Percentiles rank a stretch among this genome's conserved stretches.
Evolutionary conservation across 2,797 vertebrate genomes (phyloP).

Genomic region (Xyrichtys novacula): DNA sequence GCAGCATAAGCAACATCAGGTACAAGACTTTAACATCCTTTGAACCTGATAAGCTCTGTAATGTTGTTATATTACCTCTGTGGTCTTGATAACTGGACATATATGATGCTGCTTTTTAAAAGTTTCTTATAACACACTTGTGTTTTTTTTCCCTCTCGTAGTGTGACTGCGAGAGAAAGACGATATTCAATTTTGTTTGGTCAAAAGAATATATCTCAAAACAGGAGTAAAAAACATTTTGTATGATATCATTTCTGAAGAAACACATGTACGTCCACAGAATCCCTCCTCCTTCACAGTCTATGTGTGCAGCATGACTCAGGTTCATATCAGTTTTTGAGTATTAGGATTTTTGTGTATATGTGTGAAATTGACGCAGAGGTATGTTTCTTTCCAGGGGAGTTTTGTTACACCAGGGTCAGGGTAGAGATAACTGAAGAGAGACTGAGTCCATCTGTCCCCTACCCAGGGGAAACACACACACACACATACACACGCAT

Average conservation of each 20-base stretch:
- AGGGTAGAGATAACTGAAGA: slow-evolving; percentile 70
- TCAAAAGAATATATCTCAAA: neutral
- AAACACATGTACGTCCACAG: slow-evolving; percentile 1
- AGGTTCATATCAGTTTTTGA: neutral
- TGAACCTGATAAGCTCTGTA: neutral
- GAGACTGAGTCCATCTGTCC: slow-evolving; percentile 73
- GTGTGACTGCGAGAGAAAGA: no score
- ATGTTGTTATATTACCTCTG: neutral
- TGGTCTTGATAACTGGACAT: neutral
- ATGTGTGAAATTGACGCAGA: neutral
- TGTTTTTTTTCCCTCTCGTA: no score
- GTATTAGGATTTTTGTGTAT: neutral
- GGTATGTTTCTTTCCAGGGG: slow-evolving; percentile 45
- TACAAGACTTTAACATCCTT: neutral
- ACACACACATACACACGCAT: slow-evolving; percentile 20
- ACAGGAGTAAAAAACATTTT: neutral
- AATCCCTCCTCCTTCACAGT: neutral
- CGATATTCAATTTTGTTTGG: no score
- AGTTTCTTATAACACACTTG: neutral
- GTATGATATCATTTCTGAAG: neutral
- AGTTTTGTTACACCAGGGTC: slow-evolving; percentile 69
- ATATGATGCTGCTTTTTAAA: neutral
- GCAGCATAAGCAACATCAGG: slow-evolving; percentile 5
- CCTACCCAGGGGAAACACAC: slow-evolving; percentile 56
- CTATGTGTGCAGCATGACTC: slow-evolving; percentile 1